Evolutionary conservation across 2,888 invertebrate genomes (phyloP).

Genomic region (Plebejus argus): DNA sequence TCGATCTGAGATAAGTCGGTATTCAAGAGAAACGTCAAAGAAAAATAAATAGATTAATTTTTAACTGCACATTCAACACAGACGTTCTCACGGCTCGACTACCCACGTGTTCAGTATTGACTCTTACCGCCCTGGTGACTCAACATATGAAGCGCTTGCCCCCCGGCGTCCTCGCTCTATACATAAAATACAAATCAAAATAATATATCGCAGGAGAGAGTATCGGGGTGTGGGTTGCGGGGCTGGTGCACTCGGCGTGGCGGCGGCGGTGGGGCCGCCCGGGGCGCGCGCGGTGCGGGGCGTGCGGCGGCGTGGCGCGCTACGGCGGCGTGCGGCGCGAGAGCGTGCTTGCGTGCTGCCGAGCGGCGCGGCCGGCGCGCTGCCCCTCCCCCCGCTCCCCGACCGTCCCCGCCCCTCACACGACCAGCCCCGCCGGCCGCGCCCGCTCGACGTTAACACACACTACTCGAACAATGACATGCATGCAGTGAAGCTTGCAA

Average conservation of each 20-base stretch:
- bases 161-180: slow-evolving; percentile 96
- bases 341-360: slow-evolving; percentile 47
- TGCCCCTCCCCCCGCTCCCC: slow-evolving; percentile 36
- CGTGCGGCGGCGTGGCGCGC: slow-evolving; percentile 50
- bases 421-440: slow-evolving; percentile 33
- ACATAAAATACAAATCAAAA: slow-evolving; percentile 82
- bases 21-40: slow-evolving; percentile 80
- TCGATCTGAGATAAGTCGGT: slow-evolving; percentile 78
- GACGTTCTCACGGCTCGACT: slow-evolving; percentile 80
- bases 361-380: slow-evolving; percentile 34
- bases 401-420: slow-evolving; percentile 38
- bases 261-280: slow-evolving; percentile 54
- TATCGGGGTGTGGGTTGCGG: slow-evolving; percentile 71
- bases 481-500: slow-evolving; percentile 81
- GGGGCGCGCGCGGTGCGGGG: slow-evolving; percentile 49
- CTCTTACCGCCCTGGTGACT: slow-evolving; percentile 97
- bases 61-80: slow-evolving; percentile 80
- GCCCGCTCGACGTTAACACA: slow-evolving; percentile 58
- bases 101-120: slow-evolving; percentile 74
- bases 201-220: slow-evolving; percentile 79
- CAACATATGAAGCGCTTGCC: slow-evolving; percentile 93
- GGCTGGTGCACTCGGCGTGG: slow-evolving; percentile 51
- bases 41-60: slow-evolving; percentile 77
- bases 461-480: slow-evolving; percentile 77
- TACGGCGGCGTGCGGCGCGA: slow-evolving; percentile 46